Evolutionary conservation across 2,888 invertebrate genomes (phyloP), one percentile per base, ranked within the genome.

Genomic region (Eristalis pertinax): DNA sequence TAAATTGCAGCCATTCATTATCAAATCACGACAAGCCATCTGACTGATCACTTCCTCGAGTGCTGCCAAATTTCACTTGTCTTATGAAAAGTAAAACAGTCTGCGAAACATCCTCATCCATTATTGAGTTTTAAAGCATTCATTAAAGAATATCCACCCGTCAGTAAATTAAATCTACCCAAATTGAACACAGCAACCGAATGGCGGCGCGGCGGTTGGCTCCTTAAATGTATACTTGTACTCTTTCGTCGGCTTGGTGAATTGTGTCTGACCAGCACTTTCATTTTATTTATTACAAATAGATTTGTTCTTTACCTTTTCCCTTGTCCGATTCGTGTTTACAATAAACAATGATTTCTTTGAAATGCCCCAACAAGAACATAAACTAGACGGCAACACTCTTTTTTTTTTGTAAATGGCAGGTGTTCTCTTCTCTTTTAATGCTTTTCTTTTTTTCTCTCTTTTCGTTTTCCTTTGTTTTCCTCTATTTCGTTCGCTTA

Each of bases 371-470:
- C 50, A 60, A 60, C 26, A 60, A 15, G 26, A 13, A 24, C 26
- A 60, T 26, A 60, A 60, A 60, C 24, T 60, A 60, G 60, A 69
- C 56, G 69, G 58, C 58, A 69, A 69, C 69, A 69, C 35, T 69
- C 32, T 56, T 43, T 5, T 32, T 43, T 43, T 43, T 43, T 43
- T n/a, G 43, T 15, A 58, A 58, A 69, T 58, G 58, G 13, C 69
- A 69, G 60, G 60, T 58, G 69, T 32, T 58, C 56, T 22, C 38
- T 32, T 58, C 56, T 22, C 38, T 15, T 19, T n/a, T 3, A 19
- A n/a, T 15, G n/a, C 7, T 43, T 4, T 43, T 41, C 15, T 41
- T 41, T 41, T 15, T 3, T n/a, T 43, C 7, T 1, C 3, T 38
- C 13, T 4, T 38, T 38, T 50, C 50, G n/a, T 50, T 50, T 19